These are phyloP conservation scores for Aspidiotus rigidus DNA, from an alignment of 2,888 invertebrate genomes.

Conservation along the genomic window DNA sequence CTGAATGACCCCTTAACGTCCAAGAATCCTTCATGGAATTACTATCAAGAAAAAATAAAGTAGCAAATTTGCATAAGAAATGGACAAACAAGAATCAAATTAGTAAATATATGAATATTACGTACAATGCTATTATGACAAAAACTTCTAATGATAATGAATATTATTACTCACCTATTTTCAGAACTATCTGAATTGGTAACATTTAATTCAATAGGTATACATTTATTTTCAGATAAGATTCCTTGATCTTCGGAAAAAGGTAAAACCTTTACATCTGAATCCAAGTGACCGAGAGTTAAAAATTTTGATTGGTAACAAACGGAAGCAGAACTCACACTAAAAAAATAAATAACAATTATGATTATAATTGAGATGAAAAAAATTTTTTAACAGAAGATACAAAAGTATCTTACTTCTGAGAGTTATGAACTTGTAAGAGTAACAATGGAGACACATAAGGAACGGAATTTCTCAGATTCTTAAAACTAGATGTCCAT, in stretches of 20 bases:
- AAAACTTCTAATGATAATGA: too few relatives aligned
- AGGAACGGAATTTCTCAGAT: slow-evolving; percentile 17
- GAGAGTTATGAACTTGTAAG: slow-evolving; percentile 19
- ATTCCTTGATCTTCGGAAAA: slow-evolving; percentile 20
- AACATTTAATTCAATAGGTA: slow-evolving; percentile 20
- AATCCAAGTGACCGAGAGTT: slow-evolving; percentile 17
- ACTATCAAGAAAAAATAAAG: not conserved
- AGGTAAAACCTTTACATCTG: slow-evolving; percentile 19
- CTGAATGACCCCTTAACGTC: slow-evolving; percentile 56
- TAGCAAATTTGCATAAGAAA: not conserved
- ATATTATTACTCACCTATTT: not conserved
- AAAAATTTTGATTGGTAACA: slow-evolving; percentile 24
- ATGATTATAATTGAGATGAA: not conserved
- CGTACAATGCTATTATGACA: not conserved
- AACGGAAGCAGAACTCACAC: slow-evolving; percentile 16
- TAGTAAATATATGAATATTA: not conserved
- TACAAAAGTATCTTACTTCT: slow-evolving; percentile 14
- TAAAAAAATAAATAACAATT: not conserved
- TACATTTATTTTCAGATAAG: slow-evolving; percentile 19
- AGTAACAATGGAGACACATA: slow-evolving; percentile 19
- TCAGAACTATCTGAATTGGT: slow-evolving; percentile 7
- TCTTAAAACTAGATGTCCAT: slow-evolving; percentile 17
- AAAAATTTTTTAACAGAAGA: not conserved
- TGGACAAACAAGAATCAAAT: not conserved
- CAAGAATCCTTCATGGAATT: slow-evolving; percentile 2